phyloP scores from a whole-genome alignment of 2,797 vertebrate species.

The Pseudotriccus pelzelni region DNA sequence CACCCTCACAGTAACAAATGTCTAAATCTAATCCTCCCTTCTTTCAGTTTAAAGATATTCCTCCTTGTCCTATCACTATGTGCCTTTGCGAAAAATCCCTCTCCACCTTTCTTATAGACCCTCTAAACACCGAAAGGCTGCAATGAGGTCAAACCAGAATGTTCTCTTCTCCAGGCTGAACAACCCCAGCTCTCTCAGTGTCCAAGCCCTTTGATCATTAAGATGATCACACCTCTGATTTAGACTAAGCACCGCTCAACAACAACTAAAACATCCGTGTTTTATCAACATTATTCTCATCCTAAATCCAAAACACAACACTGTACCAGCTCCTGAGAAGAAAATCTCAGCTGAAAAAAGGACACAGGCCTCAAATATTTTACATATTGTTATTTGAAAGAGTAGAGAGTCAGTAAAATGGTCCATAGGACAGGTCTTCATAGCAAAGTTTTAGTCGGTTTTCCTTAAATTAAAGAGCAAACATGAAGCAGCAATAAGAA shows the following conservation, averaged over 20 bases:
- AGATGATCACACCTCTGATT: background rate
- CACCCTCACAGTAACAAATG: background rate
- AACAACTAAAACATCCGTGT: background rate
- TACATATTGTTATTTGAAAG: background rate
- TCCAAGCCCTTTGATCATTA: background rate
- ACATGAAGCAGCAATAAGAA: background rate
- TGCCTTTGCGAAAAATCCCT: background rate
- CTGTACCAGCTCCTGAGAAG: background rate
- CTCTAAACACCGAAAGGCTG: background rate
- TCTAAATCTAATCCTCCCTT: background rate
- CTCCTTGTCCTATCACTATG: background rate
- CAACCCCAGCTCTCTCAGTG: background rate
- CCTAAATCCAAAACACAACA: background rate
- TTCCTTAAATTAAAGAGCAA: background rate
- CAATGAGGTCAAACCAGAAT: background rate
- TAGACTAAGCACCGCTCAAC: background rate
- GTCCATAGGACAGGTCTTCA: background rate
- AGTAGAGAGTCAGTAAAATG: background rate
- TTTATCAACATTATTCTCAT: background rate
- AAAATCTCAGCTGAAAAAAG: background rate
- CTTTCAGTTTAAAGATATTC: background rate
- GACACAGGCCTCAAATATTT: background rate
- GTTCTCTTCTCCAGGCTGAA: background rate
- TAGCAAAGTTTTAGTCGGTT: background rate
- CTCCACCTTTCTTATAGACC: background rate